Evolutionary conservation across 2,888 invertebrate genomes (phyloP), one percentile per base, ranked within the genome.

Genomic region (Lamproptera curius): DNA sequence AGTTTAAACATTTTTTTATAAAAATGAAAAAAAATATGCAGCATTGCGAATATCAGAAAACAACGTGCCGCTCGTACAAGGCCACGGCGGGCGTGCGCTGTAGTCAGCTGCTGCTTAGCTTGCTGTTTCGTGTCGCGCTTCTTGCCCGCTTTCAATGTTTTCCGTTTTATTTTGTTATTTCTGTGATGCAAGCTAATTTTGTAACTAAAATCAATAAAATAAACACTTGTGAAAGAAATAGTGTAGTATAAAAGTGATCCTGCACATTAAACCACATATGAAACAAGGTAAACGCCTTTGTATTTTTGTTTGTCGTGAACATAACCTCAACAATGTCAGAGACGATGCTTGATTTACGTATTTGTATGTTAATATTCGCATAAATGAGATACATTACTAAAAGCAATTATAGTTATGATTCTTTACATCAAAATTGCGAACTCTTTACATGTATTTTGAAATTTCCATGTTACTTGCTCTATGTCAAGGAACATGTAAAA

Each of bases 21-120:
- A n/a, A n/a, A n/a, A n/a, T n/a, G n/a, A n/a, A n/a, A n/a, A n/a
- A n/a, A n/a, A n/a, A n/a, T n/a, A n/a, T n/a, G n/a, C n/a, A n/a
- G 3, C 36, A 10, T 36, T 2, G 16, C 17, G 17, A 36, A 36
- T 16, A 1, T 14, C 6, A 38, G n/a, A 37, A 51, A 40, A 49
- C 20, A 46, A 28, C 34, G 46, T 42, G 42, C 61, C 81, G 75
- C 61, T 54, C 46, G 41, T 67, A 59, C 82, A 84, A 87, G 67
- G 86, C 76, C 62, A 76, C 60, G 57, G 59, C 74, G 68, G 60
- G 64, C 80, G 63, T 68, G 64, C 71, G 62, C 64, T 67, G 70
- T 76, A 90, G 91, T 91, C 91, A 91, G 91, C 91, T 91, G 91
- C 91, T 91, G 90, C 90, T 90, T 91, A 86, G 88, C 90, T 90